Conservation (phyloP, 2,797 vertebrate species). For the Apogon hyalosoma region DNA sequence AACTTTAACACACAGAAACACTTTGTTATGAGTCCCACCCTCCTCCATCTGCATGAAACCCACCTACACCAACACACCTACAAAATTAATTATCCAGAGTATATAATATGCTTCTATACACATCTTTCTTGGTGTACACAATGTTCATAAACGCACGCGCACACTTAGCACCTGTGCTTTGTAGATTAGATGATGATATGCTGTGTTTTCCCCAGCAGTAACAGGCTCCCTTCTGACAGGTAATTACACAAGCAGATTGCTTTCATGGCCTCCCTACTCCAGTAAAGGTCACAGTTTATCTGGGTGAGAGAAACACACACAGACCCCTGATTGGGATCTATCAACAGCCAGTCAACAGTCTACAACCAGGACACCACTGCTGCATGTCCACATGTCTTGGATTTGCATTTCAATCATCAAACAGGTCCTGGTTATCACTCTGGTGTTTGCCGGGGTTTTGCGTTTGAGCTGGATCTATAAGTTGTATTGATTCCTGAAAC, state of each 20-base stretch:
- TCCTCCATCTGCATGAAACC: slow-evolving; percentile 1
- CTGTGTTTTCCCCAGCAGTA: slow-evolving; percentile 75
- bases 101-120: slow-evolving; percentile 13
- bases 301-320: slow-evolving; percentile 62
- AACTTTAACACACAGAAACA: slow-evolving; percentile 69
- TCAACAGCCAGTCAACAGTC: slow-evolving; percentile 40
- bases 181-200: slow-evolving; percentile 76
- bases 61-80: slow-evolving; percentile 21
- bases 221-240: slow-evolving; percentile 83
- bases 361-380: slow-evolving; percentile 6
- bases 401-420: slow-evolving; percentile 42
- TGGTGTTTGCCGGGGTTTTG: not conserved
- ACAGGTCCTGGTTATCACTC: slow-evolving; percentile 21
- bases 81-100: slow-evolving; percentile 50
- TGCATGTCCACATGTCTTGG: slow-evolving; percentile 15
- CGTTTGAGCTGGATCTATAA: slow-evolving; percentile 29
- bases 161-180: slow-evolving; percentile 70
- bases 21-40: slow-evolving; percentile 28
- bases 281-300: slow-evolving; percentile 83
- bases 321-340: slow-evolving; percentile 66
- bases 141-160: slow-evolving; percentile 3
- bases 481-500: slow-evolving; percentile 44
- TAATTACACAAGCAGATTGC: slow-evolving; percentile 85
- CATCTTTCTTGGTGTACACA: slow-evolving; percentile 24
- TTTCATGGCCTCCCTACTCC: slow-evolving; percentile 76